Percentiles rank a stretch among this genome's conserved stretches.
These are phyloP conservation scores for Clunio marinus DNA, from an alignment of 2,888 invertebrate genomes.

Conservation along the genomic window DNA sequence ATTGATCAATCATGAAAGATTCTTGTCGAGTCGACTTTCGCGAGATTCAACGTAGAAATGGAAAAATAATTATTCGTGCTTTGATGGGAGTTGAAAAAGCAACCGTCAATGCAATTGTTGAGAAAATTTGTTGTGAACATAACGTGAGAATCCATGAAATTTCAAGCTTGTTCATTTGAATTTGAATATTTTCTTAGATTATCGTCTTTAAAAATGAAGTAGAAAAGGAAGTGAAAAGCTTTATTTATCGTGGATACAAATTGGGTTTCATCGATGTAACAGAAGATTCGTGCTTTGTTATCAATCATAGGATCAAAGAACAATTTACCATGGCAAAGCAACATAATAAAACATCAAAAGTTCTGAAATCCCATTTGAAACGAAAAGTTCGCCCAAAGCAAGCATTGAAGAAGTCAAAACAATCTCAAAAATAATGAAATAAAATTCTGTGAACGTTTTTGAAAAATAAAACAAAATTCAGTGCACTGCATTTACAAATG, in stretches of 20 bases:
- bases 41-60: not conserved
- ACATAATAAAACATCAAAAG: not conserved
- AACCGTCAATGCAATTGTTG: constrained; percentile 19
- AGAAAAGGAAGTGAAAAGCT: not conserved
- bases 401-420: too few species aligned
- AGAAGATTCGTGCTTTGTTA: not conserved
- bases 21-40: not conserved
- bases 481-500: too few species aligned
- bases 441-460: too few species aligned
- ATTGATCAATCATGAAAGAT: constrained; percentile 12
- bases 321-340: not conserved
- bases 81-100: not conserved
- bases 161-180: not conserved
- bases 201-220: not conserved
- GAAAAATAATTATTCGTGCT: constrained; percentile 19
- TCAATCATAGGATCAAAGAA: not conserved
- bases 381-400: too few species aligned
- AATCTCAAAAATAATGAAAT: too few species aligned
- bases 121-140: constrained; percentile 17
- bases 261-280: constrained; percentile 8
- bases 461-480: too few species aligned
- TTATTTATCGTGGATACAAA: not conserved
- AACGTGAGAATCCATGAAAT: constrained; percentile 9
- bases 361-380: not conserved
- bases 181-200: constrained; percentile 1